These are phyloP conservation scores for Aurelia sp. DNA, from an alignment of 30 jellyfish, hydroid and myxozoan genomes.

Conservation along the genomic window DNA sequence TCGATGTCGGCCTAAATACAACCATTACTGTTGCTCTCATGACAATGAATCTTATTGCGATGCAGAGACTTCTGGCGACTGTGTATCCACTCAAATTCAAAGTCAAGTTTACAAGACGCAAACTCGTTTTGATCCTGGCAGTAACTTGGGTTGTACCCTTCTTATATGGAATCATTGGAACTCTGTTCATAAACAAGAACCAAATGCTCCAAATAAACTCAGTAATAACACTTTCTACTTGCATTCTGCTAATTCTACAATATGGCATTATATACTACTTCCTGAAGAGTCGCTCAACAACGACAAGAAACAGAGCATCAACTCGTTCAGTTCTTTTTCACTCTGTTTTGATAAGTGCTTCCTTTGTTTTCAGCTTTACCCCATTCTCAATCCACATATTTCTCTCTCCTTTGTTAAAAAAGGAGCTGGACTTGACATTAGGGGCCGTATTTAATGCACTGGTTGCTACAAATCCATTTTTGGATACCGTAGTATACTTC, in stretches of 20 bases:
- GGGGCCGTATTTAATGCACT: background rate
- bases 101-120: background rate
- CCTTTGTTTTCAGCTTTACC: slow-evolving; percentile 2
- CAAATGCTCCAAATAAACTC: background rate
- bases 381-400: no score
- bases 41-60: background rate
- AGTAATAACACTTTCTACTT: background rate
- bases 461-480: slow-evolving; percentile 12
- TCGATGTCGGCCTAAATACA: background rate
- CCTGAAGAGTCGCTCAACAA: background rate
- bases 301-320: background rate
- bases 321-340: slow-evolving; percentile 4
- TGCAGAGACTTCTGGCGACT: slow-evolving; percentile 1
- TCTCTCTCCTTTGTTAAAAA: background rate
- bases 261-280: background rate
- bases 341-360: background rate
- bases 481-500: slow-evolving; percentile 4
- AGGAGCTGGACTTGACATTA: no score
- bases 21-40: background rate
- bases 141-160: background rate
- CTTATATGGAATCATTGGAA: background rate
- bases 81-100: slow-evolving; percentile 13
- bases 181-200: background rate
- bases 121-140: background rate
- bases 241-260: background rate